Base-by-base conservation (phyloP, 2,113 vertebrate genomes). In the Nipponia nippon region DNA sequence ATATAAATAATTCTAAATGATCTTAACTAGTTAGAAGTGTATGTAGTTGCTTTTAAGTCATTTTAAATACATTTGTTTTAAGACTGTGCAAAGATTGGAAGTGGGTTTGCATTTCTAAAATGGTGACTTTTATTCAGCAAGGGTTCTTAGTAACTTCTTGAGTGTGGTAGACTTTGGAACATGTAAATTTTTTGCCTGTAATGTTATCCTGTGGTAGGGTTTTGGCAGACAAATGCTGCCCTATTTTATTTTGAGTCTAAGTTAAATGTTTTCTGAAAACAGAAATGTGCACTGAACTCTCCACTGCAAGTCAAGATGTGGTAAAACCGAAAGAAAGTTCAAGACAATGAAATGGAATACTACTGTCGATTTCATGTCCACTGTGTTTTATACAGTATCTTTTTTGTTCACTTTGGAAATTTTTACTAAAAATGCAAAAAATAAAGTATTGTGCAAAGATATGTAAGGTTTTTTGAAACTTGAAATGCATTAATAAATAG, bases 401-500 rank as follows among this genome's bases (percentile, higher is more conserved):
- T 98, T 93, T 97, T 98, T 98, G 98, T 98, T 99, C 98, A 98
- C 97, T 99, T 99, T 98, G 97, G 97, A 98, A 98, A 99, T 99
- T 99, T 99, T 99, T 98, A 99, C 98, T 98, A 98, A 98, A 98
- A 98, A 98, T 98, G 98, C 98, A 98, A 98, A 99, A 98, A 98
- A 98, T 97, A 98, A 99, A 98, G 97, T 98, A 98, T 99, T 99
- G 98, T 99, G 98, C 98, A 98, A 98, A 98, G 97, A 98, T 97
- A 99, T 99, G 98, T 98, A 97, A 98, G 98, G 98, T 98, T 98
- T 98, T 99, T 99, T 99, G 96, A 99, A 99, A 99, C 99, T 99
- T 99, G 99, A 99, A 99, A 99, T 99, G 98, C 98, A 98, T 99
- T 99, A 99, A 99, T 99, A 99, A 99, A 98, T 98, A 99, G 98